phyloP scores from a whole-genome alignment of 2,113 vertebrate genomes.

The Psilopogon haemacephalus region DNA sequence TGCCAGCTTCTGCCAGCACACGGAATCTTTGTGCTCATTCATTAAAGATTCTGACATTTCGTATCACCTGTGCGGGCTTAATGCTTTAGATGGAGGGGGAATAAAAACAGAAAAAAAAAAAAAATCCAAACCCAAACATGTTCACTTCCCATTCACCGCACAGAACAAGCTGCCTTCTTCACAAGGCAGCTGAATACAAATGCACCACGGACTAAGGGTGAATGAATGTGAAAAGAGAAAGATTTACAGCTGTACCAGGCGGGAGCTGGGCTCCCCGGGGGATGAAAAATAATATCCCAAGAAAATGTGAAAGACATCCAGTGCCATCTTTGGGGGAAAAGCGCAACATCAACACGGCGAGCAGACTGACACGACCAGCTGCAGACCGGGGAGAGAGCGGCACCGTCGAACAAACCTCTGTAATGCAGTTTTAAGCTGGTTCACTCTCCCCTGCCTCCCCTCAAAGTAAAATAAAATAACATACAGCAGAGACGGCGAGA shows the following conservation, averaged over 20 bases:
- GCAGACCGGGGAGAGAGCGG: background rate
- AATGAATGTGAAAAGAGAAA: background rate
- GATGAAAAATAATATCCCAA: background rate
- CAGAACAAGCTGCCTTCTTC: background rate
- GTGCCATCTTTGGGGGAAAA: slow-evolving; percentile 49
- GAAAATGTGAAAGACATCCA: slow-evolving; percentile 29
- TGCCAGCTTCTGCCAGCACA: background rate
- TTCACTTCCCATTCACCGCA: background rate
- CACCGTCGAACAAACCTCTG: background rate
- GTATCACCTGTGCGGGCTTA: background rate
- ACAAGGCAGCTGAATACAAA: background rate
- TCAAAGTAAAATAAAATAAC: background rate
- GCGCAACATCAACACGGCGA: background rate
- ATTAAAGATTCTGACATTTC: background rate
- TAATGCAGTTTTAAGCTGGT: background rate
- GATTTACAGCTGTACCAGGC: background rate
- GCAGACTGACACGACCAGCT: background rate
- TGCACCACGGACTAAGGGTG: background rate
- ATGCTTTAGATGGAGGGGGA: background rate
- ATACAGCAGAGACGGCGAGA: background rate
- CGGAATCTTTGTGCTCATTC: background rate
- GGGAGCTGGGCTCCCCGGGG: background rate
- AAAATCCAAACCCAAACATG: background rate
- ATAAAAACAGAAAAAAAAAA: too few species aligned
- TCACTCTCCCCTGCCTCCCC: background rate